These are phyloP conservation scores for Ambastaia sidthimunki DNA, from an alignment of 2,797 vertebrate genomes.

Conservation along the genomic window DNA sequence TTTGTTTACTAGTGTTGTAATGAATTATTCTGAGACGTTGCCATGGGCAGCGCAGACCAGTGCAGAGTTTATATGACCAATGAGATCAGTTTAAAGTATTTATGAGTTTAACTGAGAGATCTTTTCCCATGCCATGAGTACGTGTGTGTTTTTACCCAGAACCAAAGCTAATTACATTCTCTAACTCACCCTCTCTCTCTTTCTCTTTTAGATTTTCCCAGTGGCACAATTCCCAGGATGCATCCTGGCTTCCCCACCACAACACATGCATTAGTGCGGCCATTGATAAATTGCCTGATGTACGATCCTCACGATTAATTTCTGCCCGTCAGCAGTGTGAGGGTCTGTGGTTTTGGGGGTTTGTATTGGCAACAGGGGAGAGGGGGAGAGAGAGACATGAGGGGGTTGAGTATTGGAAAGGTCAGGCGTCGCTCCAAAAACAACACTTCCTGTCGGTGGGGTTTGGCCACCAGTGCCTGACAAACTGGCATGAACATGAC, in stretches of 20 bases:
- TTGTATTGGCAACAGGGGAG: slow-evolving; percentile 56
- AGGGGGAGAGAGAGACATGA: not conserved
- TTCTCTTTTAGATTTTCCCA: slow-evolving; percentile 25
- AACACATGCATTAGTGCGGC: slow-evolving; percentile 56
- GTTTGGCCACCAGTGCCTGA: slow-evolving; percentile 57
- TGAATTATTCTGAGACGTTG: slow-evolving; percentile 54
- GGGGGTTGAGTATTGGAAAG: slow-evolving; percentile 43
- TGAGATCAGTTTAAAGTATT: slow-evolving; percentile 45
- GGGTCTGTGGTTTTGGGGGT: slow-evolving; percentile 60
- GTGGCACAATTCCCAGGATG: slow-evolving; percentile 48
- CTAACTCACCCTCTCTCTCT: not conserved
- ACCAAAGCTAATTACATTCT: slow-evolving; percentile 13
- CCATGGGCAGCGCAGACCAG: slow-evolving; percentile 36
- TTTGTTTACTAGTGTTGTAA: slow-evolving; percentile 49
- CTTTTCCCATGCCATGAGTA: slow-evolving; percentile 3
- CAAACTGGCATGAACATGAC: slow-evolving; percentile 59
- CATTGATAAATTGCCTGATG: slow-evolving; percentile 64
- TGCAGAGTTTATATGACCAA: slow-evolving; percentile 37
- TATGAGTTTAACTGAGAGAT: slow-evolving; percentile 8
- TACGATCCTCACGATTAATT: slow-evolving; percentile 61
- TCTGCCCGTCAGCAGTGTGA: slow-evolving; percentile 62
- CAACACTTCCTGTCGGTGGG: slow-evolving; percentile 59
- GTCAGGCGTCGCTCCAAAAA: slow-evolving; percentile 57
- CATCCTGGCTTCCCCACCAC: slow-evolving; percentile 49
- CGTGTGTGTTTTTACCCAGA: slow-evolving; percentile 11